Evolutionary conservation across 2,888 invertebrate species (phyloP), one percentile per base, ranked within the genome.

Genomic region (Tipula lateralis): DNA sequence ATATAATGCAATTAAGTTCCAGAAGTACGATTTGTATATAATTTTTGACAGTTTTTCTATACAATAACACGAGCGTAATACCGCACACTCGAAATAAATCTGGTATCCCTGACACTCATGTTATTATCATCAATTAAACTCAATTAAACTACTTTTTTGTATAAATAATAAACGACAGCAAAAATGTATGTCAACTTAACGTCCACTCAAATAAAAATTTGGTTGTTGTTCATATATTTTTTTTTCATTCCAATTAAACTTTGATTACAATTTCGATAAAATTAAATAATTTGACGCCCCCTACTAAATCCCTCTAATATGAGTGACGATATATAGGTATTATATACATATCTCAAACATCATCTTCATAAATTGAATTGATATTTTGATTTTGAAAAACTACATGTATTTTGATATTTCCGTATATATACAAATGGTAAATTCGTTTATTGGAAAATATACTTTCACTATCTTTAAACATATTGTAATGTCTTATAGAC

Each of bases 381-480:
- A 66, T 66, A 66, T 66, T 66, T 24, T 66, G 24, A 66, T 66
- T 66, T 66, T 66, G 9, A 7, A 24, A 66, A 66, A 66, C 9
- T 24, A 6, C n/a, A n/a, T 6, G 19, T 66, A 66, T 24, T 9
- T 24, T 24, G 19, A 9, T 66, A 66, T 66, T 66, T 66, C 66
- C 66, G 66, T 66, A 66, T 24, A n/a, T 39, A n/a, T n/a, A 66
- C 16, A 50, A 66, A 66, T 24, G 9, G 66, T 66, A 66, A 66
- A 66, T 24, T 66, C 1, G 9, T 66, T 66, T 66, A 66, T 66
- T 66, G 66, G 66, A 24, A 50, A 39, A 66, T 66, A n/a, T 66
- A 66, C 66, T 66, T 66, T 66, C 66, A 66, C 66, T 66, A 66
- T 66, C 66, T 66, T 66, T 66, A n/a, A n/a, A n/a, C 66, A 66